Conservation (phyloP, 2,888 invertebrate genomes). For the Acheta domesticus region DNA sequence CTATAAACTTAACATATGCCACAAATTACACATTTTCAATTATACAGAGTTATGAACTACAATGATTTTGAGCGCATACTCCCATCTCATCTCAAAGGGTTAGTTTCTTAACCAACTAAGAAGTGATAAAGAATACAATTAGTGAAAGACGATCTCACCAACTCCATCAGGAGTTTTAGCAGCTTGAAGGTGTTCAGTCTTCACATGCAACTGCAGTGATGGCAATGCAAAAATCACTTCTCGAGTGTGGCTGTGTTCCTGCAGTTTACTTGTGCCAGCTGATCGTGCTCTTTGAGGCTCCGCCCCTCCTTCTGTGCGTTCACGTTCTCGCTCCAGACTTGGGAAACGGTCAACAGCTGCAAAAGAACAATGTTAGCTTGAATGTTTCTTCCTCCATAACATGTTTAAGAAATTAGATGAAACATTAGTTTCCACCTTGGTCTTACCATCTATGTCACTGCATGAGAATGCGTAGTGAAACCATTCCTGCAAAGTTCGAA, state of each 20-base stretch:
- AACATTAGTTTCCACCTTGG: no score
- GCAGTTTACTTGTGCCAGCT: constrained; percentile 55
- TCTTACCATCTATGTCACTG: constrained; percentile 86
- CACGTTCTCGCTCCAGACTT: constrained; percentile 72
- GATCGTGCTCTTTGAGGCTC: constrained; percentile 45
- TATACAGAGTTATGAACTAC: no score
- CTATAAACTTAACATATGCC: no score
- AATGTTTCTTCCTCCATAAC: background rate
- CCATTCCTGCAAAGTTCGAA: constrained; percentile 92
- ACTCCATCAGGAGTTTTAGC: constrained; percentile 63
- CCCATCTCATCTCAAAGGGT: no score
- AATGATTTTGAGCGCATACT: no score
- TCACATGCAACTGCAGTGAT: constrained; percentile 84
- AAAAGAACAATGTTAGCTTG: constrained; percentile 33
- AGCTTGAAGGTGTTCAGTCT: constrained; percentile 87
- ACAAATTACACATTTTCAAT: no score
- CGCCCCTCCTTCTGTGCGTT: constrained; percentile 51
- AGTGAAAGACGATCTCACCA: constrained; percentile 49
- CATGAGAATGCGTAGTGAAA: constrained; percentile 94
- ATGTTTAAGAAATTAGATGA: no score
- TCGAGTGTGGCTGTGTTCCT: constrained; percentile 76
- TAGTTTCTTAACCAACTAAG: no score
- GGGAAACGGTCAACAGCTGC: constrained; percentile 87
- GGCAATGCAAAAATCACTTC: constrained; percentile 97
- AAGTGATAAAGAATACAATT: no score